Percentiles rank a stretch among this genome's conserved stretches.
phyloP scores from a whole-genome alignment of 2,797 vertebrate genomes.

The Poeciliopsis gracilis region DNA sequence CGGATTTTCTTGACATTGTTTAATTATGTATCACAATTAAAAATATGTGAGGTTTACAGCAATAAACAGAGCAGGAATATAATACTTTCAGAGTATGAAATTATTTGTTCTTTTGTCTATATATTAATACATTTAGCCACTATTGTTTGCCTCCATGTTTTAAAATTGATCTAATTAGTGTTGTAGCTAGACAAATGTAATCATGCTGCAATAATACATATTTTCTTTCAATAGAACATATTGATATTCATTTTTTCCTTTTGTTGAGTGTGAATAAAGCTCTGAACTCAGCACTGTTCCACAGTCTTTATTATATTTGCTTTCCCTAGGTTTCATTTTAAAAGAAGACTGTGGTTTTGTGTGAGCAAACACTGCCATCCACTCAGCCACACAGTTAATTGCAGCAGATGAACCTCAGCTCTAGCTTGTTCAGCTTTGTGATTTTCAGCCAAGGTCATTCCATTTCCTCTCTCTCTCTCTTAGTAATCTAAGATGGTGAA shows the following conservation, averaged over 20 bases:
- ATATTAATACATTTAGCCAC: neutral
- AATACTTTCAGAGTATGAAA: neutral
- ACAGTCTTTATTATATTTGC: neutral
- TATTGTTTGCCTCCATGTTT: neutral
- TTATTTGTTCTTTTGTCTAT: neutral
- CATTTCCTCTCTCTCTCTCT: constrained; percentile 17
- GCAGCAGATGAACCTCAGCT: constrained; percentile 31
- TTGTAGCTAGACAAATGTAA: neutral
- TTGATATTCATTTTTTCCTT: constrained; percentile 9
- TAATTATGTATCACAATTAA: neutral
- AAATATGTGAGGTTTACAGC: neutral
- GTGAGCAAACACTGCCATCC: neutral
- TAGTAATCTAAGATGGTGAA: constrained; percentile 51
- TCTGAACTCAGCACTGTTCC: constrained; percentile 4
- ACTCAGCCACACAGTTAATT: constrained; percentile 9
- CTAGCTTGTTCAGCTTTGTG: constrained; percentile 42
- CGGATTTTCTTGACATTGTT: no score
- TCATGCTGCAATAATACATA: neutral
- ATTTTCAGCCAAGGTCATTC: constrained; percentile 56
- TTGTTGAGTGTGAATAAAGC: constrained; percentile 1
- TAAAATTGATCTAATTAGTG: neutral
- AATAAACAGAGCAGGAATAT: neutral
- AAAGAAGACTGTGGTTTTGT: neutral
- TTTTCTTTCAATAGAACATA: neutral
- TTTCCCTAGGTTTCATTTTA: neutral